phyloP scores from a whole-genome alignment of 2,797 vertebrate genomes.

The Manis crassicaudata region DNA sequence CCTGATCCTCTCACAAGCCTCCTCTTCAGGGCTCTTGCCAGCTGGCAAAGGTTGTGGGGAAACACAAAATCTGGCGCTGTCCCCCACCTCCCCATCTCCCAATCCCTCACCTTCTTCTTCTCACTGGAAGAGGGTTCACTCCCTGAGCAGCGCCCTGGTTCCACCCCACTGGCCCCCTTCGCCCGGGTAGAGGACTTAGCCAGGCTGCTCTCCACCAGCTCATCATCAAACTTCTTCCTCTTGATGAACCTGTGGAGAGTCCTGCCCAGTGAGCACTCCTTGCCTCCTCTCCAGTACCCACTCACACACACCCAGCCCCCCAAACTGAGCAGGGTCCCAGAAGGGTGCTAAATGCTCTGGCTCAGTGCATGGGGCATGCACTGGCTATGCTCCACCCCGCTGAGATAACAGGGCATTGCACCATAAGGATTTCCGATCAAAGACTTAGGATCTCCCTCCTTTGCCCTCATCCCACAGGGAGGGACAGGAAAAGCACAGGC shows the following conservation, averaged over 20 bases:
- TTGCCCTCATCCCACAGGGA: background rate
- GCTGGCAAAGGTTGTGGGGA: slow-evolving; percentile 18
- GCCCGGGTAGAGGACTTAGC: slow-evolving; percentile 96
- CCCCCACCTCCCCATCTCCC: background rate
- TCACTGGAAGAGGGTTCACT: slow-evolving; percentile 94
- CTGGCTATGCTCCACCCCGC: background rate
- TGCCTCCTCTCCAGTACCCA: background rate
- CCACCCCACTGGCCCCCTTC: slow-evolving; percentile 92
- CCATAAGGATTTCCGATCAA: background rate
- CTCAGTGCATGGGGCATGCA: background rate
- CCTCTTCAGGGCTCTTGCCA: slow-evolving; percentile 5
- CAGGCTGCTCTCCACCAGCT: slow-evolving; percentile 97
- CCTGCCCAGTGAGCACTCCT: background rate
- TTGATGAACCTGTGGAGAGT: slow-evolving; percentile 93
- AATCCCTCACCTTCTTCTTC: slow-evolving; percentile 92
- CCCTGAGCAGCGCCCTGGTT: slow-evolving; percentile 93
- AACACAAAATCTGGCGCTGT: slow-evolving; percentile 23
- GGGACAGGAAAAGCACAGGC: background rate
- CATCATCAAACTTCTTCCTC: slow-evolving; percentile 98
- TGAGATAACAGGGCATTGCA: background rate
- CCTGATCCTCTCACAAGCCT: slow-evolving; percentile 31
- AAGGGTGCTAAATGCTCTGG: background rate
- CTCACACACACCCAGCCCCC: background rate
- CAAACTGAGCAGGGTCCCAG: background rate
- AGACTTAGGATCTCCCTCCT: background rate